A percentile compares a stretch with the other conserved stretches of the same genome.
Conservation (phyloP, 2,113 vertebrate genomes). For the Dinomys branickii region DNA sequence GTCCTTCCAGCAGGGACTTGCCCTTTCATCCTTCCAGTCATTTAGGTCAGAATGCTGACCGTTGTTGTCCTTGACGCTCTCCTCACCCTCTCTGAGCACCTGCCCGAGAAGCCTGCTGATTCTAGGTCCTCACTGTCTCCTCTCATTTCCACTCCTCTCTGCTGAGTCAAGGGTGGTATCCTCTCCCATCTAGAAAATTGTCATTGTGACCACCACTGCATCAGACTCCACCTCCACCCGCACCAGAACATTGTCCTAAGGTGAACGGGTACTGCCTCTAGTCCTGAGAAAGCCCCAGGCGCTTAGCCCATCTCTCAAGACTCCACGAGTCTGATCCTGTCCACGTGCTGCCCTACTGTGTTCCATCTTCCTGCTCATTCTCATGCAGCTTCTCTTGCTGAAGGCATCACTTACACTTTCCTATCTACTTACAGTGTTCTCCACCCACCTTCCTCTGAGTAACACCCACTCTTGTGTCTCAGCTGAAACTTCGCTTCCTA, state of each 20-base stretch:
- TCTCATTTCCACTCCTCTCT: neutral
- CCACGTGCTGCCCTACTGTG: rapidly evolving
- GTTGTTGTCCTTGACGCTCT: neutral
- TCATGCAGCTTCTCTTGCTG: neutral
- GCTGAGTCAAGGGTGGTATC: neutral
- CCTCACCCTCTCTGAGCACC: neutral
- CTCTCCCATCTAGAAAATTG: neutral
- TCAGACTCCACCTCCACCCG: neutral
- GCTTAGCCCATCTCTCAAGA: neutral
- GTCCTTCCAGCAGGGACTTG: neutral
- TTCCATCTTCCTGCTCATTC: neutral
- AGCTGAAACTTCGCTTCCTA: neutral
- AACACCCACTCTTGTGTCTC: neutral
- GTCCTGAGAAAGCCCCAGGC: neutral
- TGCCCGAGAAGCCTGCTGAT: neutral
- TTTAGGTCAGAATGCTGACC: neutral
- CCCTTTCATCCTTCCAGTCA: neutral
- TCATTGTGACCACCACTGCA: neutral
- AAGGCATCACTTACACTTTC: neutral
- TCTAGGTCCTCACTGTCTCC: neutral
- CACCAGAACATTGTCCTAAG: neutral
- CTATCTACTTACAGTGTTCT: neutral
- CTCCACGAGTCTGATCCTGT: neutral
- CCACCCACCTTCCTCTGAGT: neutral
- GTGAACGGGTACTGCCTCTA: no score